Base-by-base conservation (phyloP, 2,888 invertebrate species). In the Xestoiulus laeticollis region DNA sequence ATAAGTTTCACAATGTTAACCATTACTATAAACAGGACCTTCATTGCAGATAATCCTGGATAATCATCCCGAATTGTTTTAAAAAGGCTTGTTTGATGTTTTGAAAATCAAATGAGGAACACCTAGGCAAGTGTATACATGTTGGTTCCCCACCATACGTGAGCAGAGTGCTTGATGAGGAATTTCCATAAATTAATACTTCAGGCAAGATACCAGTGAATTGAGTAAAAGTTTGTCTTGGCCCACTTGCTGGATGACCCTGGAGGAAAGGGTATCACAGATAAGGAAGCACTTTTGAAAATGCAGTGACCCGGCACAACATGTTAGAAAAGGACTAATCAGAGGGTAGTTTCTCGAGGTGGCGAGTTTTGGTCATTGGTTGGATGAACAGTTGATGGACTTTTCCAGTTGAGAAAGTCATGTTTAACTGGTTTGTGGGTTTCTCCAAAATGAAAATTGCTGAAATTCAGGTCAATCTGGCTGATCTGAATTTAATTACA, bases 181-280 rank as follows among this genome's bases (percentile, higher is more conserved):
- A 1, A 22, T 22, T 3, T 59, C 59, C 59, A 59, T 59, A 59
- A 59, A 59, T 59, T 1, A 19, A 22, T 5, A 2, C 53, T 5
- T 19, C n/a, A n/a, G 53, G 14, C 19, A 6, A 38, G 33, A n/a
- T 19, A 53, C n/a, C 53, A 53, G 59, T 59, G 59, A 59, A 59
- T n/a, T n/a, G n/a, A 59, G 22, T 59, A 59, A 10, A 22, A 59
- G 22, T 0, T 1, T n/a, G 59, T 38, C 22, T 22, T 59, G 59
- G 10, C 59, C 59, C 59, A 59, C 59, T 59, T 59, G 59, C 59
- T 59, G 59, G 59, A 19, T 59, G 59, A 59, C 59, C 59, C 59
- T 59, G 59, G 33, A 59, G 22, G 59, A 59, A 22, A 8, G 59
- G 22, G 53, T 53, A n/a, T n/a, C n/a, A 5, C 53, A 16, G 59